Percentiles rank a stretch among this genome's conserved stretches.
phyloP scores from a whole-genome alignment of 2,888 invertebrate genomes.

The Dione vanillae region DNA sequence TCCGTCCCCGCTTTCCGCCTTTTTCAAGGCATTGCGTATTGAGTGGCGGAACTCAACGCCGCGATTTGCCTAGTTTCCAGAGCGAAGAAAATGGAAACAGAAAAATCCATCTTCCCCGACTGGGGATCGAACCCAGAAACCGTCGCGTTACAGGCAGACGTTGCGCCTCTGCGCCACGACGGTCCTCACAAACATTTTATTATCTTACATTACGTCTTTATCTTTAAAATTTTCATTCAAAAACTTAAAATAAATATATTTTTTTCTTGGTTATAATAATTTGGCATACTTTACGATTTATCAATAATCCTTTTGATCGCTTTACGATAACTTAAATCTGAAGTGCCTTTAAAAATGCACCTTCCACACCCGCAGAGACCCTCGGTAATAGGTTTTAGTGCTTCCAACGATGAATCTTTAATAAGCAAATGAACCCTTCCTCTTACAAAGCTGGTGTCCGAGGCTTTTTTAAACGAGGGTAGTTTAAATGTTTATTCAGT shows the following conservation, averaged over 20 bases:
- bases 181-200: neutral
- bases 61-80: too few species aligned
- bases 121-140: too few species aligned
- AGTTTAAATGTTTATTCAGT: slow-evolving; percentile 47
- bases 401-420: slow-evolving; percentile 76
- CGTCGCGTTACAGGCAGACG: too few species aligned
- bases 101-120: too few species aligned
- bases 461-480: slow-evolving; percentile 47
- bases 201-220: neutral
- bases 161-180: too few species aligned
- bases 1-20: too few species aligned
- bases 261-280: neutral
- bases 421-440: slow-evolving; percentile 72
- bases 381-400: slow-evolving; percentile 72
- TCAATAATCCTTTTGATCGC: slow-evolving; percentile 17
- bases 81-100: too few species aligned
- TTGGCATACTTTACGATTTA: neutral
- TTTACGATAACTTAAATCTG: slow-evolving; percentile 19
- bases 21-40: too few species aligned
- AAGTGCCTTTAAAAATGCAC: slow-evolving; percentile 68
- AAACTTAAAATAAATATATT: neutral
- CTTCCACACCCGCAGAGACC: slow-evolving; percentile 56
- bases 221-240: slow-evolving; percentile 10
- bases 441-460: slow-evolving; percentile 53
- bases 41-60: too few species aligned